These are phyloP conservation scores for Yponomeuta plumbellus DNA, from an alignment of 2,888 invertebrate genomes.

Conservation along the genomic window DNA sequence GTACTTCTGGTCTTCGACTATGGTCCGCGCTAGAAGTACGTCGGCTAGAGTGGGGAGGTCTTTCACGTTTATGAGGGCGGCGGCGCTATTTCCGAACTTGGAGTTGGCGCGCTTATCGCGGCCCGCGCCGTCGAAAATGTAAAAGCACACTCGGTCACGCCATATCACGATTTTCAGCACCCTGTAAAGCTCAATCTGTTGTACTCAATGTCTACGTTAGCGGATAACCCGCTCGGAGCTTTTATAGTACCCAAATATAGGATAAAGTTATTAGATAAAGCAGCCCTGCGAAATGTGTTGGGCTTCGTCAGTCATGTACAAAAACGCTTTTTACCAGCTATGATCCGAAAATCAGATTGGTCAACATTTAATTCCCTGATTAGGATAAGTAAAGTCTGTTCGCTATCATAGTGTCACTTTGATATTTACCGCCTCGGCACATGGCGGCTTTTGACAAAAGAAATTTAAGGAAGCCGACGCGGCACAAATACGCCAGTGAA, in stretches of 20 bases:
- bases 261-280: too few species aligned
- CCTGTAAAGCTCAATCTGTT: constrained; percentile 31
- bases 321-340: too few species aligned
- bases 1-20: constrained; percentile 68
- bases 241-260: not conserved
- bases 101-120: constrained; percentile 70
- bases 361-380: too few species aligned
- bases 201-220: not conserved
- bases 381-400: too few species aligned
- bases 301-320: too few species aligned
- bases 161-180: constrained; percentile 72
- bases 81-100: constrained; percentile 66
- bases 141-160: constrained; percentile 77
- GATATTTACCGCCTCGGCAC: too few species aligned
- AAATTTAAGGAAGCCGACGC: too few species aligned
- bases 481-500: too few species aligned
- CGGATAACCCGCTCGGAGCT: not conserved
- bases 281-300: too few species aligned
- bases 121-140: constrained; percentile 80
- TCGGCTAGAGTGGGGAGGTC: constrained; percentile 68
- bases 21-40: constrained; percentile 64
- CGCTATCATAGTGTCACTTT: too few species aligned
- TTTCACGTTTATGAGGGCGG: constrained; percentile 75
- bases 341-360: too few species aligned
- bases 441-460: too few species aligned